phyloP scores from a whole-genome alignment of 2,113 vertebrate species.

The Eclectus roratus region DNA sequence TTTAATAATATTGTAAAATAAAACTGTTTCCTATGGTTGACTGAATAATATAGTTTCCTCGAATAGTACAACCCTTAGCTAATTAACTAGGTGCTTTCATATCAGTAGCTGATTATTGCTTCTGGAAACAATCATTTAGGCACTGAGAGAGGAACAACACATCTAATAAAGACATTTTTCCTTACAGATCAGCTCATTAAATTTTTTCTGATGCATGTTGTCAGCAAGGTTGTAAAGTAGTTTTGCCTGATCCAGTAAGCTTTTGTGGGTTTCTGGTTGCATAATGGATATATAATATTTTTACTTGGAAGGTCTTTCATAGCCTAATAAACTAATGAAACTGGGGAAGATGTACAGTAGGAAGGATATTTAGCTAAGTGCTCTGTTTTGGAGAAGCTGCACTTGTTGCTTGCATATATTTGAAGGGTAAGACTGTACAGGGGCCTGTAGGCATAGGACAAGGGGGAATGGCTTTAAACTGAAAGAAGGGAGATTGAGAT shows the following conservation, averaged over 20 bases:
- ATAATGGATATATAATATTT: not conserved
- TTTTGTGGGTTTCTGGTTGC: not conserved
- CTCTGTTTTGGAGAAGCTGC: not conserved
- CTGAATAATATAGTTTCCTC: slow-evolving; percentile 35
- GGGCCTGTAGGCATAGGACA: not conserved
- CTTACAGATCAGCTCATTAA: slow-evolving; percentile 43
- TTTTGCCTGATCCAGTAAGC: not conserved
- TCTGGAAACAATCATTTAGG: slow-evolving; percentile 65
- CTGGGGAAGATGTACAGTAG: not conserved
- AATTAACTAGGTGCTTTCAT: slow-evolving; percentile 64
- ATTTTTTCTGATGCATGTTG: not conserved
- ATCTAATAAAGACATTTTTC: slow-evolving; percentile 60
- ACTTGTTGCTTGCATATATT: not conserved
- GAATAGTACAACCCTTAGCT: slow-evolving; percentile 13
- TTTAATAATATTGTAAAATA: slow-evolving; percentile 50
- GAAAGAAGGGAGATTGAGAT: not conserved
- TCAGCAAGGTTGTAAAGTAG: not conserved
- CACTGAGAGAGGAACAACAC: slow-evolving; percentile 43
- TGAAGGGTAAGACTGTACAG: not conserved
- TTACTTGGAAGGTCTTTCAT: not conserved
- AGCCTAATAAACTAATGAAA: not conserved
- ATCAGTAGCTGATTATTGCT: slow-evolving; percentile 65
- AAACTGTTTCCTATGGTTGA: slow-evolving; percentile 52
- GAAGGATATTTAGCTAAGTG: not conserved
- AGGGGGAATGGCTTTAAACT: not conserved